Conservation (phyloP, 2,113 vertebrate species). For the Ailuropoda melanoleuca region DNA sequence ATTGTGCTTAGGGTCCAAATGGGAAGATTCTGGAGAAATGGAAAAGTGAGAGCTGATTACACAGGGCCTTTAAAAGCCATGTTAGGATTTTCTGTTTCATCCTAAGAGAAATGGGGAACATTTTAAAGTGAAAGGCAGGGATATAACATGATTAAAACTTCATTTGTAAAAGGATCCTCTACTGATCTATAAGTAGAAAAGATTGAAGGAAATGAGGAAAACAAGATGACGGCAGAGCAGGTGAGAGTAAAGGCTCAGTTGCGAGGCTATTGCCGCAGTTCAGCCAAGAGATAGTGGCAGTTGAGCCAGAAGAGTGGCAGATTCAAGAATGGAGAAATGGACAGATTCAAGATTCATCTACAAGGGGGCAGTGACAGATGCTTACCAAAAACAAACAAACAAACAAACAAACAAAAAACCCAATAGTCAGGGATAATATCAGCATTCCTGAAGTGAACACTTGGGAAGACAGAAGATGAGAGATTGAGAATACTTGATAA, state of each 20-base stretch:
- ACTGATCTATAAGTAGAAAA: background rate
- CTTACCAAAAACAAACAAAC: background rate
- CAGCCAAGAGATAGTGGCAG: background rate
- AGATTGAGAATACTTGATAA: background rate
- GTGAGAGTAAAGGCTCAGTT: background rate
- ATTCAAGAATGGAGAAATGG: background rate
- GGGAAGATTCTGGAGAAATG: background rate
- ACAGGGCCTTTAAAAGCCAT: background rate
- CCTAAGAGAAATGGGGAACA: background rate
- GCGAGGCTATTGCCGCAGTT: background rate
- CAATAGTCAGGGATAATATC: background rate
- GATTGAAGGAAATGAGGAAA: background rate
- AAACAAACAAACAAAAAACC: background rate
- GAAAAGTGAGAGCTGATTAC: background rate
- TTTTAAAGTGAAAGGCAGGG: background rate
- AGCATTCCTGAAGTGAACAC: background rate
- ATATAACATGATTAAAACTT: background rate
- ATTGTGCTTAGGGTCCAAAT: background rate
- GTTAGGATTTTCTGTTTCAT: conserved; percentile 7
- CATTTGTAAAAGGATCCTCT: background rate
- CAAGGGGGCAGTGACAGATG: background rate
- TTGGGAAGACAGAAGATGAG: background rate
- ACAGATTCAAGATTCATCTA: background rate
- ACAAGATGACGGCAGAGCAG: background rate
- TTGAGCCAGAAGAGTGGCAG: background rate